phyloP scores from a whole-genome alignment of 1,140 invertebrate genomes.

The Spodoptera frugiperda region DNA sequence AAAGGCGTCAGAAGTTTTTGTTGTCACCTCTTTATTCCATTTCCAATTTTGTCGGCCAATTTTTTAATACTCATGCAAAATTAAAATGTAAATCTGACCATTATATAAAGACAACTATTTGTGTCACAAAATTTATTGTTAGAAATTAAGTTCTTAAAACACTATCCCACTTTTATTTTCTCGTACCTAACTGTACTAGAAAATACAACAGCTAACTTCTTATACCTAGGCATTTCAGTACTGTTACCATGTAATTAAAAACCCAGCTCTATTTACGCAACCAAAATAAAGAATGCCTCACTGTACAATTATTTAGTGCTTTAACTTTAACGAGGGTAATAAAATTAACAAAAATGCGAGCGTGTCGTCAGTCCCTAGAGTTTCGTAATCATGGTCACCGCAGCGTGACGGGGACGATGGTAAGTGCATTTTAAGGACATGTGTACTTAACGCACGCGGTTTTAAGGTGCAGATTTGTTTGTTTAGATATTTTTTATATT shows the following conservation, averaged over 20 bases:
- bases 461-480: background rate
- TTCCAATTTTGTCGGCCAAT: too few relatives aligned
- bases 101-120: too few relatives aligned
- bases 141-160: too few relatives aligned
- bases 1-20: too few relatives aligned
- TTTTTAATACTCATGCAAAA: too few relatives aligned
- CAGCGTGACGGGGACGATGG: constrained; percentile 39
- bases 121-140: too few relatives aligned
- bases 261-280: background rate
- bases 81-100: too few relatives aligned
- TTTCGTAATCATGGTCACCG: constrained; percentile 21
- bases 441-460: constrained; percentile 27
- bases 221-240: background rate
- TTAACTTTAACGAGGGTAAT: constrained; percentile 14
- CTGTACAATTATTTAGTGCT: constrained; percentile 7
- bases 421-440: constrained; percentile 23
- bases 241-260: background rate
- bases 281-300: background rate
- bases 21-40: too few relatives aligned
- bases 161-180: too few relatives aligned
- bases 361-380: background rate
- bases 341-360: background rate
- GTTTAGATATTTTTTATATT: background rate
- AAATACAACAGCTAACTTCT: background rate
- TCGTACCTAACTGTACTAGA: too few relatives aligned